Evolutionary conservation across 2,888 invertebrate species (phyloP).

Genomic region (Drosophila gaucha): DNA sequence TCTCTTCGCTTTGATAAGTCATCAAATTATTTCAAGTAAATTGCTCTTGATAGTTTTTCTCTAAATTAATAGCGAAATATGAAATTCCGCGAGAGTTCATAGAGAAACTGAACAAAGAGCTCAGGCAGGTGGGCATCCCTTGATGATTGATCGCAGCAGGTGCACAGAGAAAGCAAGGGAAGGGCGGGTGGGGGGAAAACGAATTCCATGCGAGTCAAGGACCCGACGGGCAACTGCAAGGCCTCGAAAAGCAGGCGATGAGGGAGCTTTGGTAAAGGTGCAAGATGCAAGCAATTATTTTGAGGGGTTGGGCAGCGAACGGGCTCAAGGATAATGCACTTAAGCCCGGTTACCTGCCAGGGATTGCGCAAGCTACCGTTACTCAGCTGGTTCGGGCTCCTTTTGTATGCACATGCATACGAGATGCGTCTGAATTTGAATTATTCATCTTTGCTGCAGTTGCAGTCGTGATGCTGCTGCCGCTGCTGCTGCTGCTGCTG

Average conservation of each 20-base stretch:
- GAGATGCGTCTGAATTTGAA: slow-evolving; percentile 52
- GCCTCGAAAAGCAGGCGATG: not conserved
- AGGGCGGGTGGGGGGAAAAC: not conserved
- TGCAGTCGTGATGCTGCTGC: slow-evolving; percentile 18
- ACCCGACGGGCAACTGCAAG: slow-evolving; percentile 8
- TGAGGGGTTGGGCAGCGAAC: slow-evolving; percentile 19
- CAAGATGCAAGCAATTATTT: slow-evolving; percentile 50
- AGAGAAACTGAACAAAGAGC: slow-evolving; percentile 5
- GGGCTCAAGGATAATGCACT: slow-evolving; percentile 63
- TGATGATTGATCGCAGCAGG: slow-evolving; percentile 43
- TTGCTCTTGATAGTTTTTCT: slow-evolving; percentile 18
- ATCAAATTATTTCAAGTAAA: slow-evolving; percentile 6
- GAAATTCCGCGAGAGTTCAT: slow-evolving; percentile 28
- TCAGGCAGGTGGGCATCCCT: slow-evolving; percentile 12
- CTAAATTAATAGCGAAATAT: slow-evolving; percentile 24
- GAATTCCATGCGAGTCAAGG: slow-evolving; percentile 32
- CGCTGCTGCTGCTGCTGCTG: slow-evolving; percentile 35
- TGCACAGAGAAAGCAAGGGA: not conserved
- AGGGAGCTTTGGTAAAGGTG: not conserved
- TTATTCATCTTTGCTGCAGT: slow-evolving; percentile 63
- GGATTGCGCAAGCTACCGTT: slow-evolving; percentile 35
- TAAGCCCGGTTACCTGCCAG: slow-evolving; percentile 35
- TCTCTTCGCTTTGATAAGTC: not conserved
- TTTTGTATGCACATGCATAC: slow-evolving; percentile 39
- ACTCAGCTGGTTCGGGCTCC: slow-evolving; percentile 13